Conservation (phyloP, 1,140 invertebrate genomes). For the Aphelinus certus region DNA sequence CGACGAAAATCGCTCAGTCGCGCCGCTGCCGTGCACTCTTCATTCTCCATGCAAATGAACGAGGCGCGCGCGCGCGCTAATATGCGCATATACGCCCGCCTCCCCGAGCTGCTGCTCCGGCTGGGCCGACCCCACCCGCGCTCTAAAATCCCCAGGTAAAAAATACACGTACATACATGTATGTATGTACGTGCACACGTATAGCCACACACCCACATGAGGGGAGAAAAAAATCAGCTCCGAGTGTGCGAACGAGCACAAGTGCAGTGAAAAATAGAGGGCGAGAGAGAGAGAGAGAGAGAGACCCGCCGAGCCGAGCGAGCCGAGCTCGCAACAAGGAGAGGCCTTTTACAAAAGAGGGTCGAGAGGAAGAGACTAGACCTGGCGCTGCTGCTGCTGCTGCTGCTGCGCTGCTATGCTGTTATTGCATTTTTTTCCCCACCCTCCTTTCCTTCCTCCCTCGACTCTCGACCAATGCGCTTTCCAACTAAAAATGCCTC, state of each 20-base stretch:
- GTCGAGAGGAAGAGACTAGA: conserved; percentile 27
- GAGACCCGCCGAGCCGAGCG: neutral
- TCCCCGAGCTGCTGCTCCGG: no score
- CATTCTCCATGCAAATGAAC: conserved; percentile 29
- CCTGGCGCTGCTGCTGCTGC: neutral
- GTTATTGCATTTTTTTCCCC: conserved; percentile 15
- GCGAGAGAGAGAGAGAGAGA: neutral
- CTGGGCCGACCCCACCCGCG: no score
- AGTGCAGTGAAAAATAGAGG: conserved; percentile 5
- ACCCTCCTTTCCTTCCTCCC: no score
- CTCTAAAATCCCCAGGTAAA: no score
- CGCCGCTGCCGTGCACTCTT: conserved; percentile 11
- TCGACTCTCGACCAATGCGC: no score
- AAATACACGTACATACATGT: no score
- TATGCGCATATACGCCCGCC: neutral
- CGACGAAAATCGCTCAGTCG: conserved; percentile 12
- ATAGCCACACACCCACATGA: no score
- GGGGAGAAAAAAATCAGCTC: conserved; percentile 16
- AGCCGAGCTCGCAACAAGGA: neutral
- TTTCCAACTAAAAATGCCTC: neutral
- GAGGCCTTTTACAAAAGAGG: conserved; percentile 3
- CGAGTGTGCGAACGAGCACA: neutral
- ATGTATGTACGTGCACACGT: no score
- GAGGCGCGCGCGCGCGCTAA: conserved; percentile 6
- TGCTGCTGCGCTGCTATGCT: no score